These are phyloP conservation scores for Clarias platycephalus DNA, from an alignment of 2,797 vertebrate genomes.

Conservation along the genomic window DNA sequence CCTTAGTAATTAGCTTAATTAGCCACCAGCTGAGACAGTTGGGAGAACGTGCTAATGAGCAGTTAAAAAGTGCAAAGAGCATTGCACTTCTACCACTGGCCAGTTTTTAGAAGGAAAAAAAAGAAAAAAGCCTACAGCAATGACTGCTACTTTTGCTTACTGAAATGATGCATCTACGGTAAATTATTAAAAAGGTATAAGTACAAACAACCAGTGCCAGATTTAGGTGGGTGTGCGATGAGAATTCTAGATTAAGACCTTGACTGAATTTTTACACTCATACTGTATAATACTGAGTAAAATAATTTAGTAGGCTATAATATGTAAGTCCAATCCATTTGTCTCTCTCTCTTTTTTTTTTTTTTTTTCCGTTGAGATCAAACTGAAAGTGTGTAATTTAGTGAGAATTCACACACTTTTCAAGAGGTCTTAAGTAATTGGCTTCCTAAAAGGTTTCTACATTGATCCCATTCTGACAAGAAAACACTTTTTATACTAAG, in stretches of 20 bases:
- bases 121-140: background rate
- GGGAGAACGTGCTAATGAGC: background rate
- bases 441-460: background rate
- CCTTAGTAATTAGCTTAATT: conserved; percentile 18
- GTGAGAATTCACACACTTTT: background rate
- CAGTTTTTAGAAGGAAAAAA: background rate
- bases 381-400: background rate
- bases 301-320: background rate
- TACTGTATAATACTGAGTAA: background rate
- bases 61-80: background rate
- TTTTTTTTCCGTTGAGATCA: background rate
- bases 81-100: background rate
- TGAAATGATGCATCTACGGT: background rate
- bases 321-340: background rate
- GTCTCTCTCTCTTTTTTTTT: background rate
- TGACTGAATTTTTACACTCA: background rate
- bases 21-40: conserved; percentile 7
- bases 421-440: background rate
- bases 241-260: background rate
- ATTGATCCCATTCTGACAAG: background rate
- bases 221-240: background rate
- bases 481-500: background rate
- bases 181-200: background rate
- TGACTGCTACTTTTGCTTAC: too few relatives aligned
- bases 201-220: background rate